phyloP scores from a whole-genome alignment of 2,888 invertebrate genomes.

The Epinotia demarniana region DNA sequence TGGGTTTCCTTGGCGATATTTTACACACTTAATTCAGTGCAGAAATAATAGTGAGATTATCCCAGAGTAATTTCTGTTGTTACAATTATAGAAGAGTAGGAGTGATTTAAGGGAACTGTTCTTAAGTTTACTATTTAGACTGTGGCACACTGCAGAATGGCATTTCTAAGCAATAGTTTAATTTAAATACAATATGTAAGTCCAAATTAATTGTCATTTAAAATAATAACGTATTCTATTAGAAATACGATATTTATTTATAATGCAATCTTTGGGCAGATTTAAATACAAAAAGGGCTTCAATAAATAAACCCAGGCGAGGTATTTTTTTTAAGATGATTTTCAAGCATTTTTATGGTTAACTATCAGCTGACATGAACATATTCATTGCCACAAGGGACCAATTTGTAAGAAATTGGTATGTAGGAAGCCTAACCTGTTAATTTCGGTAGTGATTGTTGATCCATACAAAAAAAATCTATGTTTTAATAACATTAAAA shows the following conservation, averaged over 20 bases:
- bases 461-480: background rate
- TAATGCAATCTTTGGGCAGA: background rate
- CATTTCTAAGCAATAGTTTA: background rate
- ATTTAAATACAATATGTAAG: background rate
- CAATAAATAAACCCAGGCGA: too few species aligned
- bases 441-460: background rate
- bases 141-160: background rate
- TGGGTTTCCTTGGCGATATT: too few species aligned
- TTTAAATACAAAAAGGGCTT: background rate
- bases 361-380: too few species aligned
- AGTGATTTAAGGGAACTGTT: background rate
- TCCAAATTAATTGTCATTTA: background rate
- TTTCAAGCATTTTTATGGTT: background rate
- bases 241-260: background rate
- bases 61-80: constrained; percentile 4
- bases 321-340: background rate
- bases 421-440: background rate
- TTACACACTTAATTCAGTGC: background rate
- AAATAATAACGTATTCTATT: constrained; percentile 6
- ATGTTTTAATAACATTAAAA: background rate
- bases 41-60: constrained; percentile 3
- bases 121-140: constrained; percentile 10
- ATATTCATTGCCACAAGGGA: background rate
- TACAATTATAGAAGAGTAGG: background rate
- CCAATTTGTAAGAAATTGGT: background rate